Percentiles rank a stretch among this genome's conserved stretches.
Conservation (phyloP, 2,797 vertebrate species). For the Psittacula echo region DNA sequence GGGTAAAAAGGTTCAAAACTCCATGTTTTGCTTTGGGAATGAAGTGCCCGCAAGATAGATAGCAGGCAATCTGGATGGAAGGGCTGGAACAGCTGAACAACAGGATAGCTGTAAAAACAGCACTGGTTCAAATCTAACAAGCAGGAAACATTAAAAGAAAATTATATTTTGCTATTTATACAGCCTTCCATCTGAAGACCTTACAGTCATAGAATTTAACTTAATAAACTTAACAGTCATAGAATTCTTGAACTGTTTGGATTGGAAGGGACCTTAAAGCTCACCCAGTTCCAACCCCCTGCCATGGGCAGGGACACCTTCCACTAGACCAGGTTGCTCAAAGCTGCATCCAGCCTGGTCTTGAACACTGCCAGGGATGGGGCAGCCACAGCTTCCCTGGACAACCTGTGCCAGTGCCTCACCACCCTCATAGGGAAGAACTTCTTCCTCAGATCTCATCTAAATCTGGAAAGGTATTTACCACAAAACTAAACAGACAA, state of each 20-base stretch:
- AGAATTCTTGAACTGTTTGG: background rate
- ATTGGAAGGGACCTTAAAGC: background rate
- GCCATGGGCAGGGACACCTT: background rate
- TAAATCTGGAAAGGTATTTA: background rate
- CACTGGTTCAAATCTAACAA: background rate
- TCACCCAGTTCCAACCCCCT: background rate
- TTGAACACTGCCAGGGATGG: background rate
- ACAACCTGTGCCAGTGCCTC: background rate
- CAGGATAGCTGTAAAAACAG: background rate
- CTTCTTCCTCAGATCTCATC: background rate
- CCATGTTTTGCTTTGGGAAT: background rate
- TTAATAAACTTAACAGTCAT: background rate
- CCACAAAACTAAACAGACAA: background rate
- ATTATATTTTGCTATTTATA: rapidly evolving
- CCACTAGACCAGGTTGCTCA: background rate
- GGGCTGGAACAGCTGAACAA: background rate
- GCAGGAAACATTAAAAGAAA: background rate
- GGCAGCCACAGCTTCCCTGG: background rate
- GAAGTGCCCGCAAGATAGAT: background rate
- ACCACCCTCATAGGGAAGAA: background rate
- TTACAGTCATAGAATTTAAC: too few species aligned
- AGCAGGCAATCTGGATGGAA: background rate
- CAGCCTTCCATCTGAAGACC: background rate
- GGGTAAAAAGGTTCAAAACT: background rate
- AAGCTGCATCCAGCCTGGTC: background rate